Conservation (phyloP, 2,797 vertebrate species). For the Miichthys miiuy region DNA sequence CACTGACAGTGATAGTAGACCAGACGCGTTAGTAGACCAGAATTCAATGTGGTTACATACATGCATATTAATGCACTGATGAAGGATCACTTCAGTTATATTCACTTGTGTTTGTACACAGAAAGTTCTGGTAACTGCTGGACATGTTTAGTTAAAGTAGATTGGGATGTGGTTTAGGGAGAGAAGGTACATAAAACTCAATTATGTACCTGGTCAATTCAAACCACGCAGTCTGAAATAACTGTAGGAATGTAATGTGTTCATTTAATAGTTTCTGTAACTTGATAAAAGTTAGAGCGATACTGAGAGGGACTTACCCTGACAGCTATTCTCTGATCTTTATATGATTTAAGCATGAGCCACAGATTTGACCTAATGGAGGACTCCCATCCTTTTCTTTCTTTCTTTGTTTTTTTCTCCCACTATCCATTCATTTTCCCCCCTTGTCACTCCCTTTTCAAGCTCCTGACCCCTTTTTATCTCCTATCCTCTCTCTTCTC, state of each 20-base stretch:
- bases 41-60: neutral
- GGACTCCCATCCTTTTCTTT: conserved; percentile 28
- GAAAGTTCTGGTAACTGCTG: neutral
- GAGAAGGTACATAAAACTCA: neutral
- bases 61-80: neutral
- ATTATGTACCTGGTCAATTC: neutral
- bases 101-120: neutral
- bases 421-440: neutral
- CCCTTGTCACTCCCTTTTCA: neutral
- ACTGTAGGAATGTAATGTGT: conserved; percentile 2
- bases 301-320: conserved; percentile 3
- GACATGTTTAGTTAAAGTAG: neutral
- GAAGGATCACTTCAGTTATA: neutral
- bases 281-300: neutral
- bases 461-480: conserved; percentile 17
- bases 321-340: conserved; percentile 23
- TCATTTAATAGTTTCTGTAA: conserved; percentile 1
- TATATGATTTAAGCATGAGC: neutral
- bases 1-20: neutral
- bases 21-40: neutral
- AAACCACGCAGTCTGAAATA: neutral
- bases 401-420: neutral
- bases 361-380: neutral
- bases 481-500: conserved; percentile 13
- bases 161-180: neutral